phyloP scores from a whole-genome alignment of 2,888 invertebrate genomes.

The Synergus umbraculus region DNA sequence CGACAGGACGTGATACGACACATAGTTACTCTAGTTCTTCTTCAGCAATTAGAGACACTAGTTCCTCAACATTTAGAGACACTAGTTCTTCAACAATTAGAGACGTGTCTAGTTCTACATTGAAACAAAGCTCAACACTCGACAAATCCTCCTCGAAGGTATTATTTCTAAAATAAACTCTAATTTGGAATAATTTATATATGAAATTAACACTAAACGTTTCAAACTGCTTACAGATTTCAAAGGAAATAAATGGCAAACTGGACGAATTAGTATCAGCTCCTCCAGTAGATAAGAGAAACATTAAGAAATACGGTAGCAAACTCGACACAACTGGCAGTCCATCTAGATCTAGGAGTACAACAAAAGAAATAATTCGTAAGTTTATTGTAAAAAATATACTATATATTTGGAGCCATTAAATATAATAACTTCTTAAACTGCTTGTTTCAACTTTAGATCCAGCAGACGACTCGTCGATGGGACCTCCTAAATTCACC shows the following conservation, averaged over 20 bases:
- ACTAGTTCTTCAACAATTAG: conserved; percentile 1
- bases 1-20: conserved; percentile 65
- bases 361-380: conserved; percentile 93
- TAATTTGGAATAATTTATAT: neutral
- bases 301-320: conserved; percentile 83
- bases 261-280: conserved; percentile 18
- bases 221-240: neutral
- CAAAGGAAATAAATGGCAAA: conserved; percentile 18
- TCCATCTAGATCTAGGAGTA: conserved; percentile 91
- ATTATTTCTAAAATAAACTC: conserved; percentile 12
- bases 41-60: conserved; percentile 40
- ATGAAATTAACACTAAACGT: neutral
- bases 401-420: neutral
- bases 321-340: conserved; percentile 87
- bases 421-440: conserved; percentile 37
- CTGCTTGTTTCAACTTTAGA: conserved; percentile 78
- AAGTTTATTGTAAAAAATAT: conserved; percentile 65
- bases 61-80: neutral
- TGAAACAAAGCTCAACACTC: conserved; percentile 33
- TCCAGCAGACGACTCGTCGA: conserved; percentile 92
- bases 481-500: conserved; percentile 92
- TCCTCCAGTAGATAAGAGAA: conserved; percentile 77
- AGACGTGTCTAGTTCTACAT: conserved; percentile 7
- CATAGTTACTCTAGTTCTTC: conserved; percentile 66
- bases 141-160: conserved; percentile 32